These are phyloP conservation scores for Nymphalis c-album DNA, from an alignment of 2,888 invertebrate species.

Conservation along the genomic window DNA sequence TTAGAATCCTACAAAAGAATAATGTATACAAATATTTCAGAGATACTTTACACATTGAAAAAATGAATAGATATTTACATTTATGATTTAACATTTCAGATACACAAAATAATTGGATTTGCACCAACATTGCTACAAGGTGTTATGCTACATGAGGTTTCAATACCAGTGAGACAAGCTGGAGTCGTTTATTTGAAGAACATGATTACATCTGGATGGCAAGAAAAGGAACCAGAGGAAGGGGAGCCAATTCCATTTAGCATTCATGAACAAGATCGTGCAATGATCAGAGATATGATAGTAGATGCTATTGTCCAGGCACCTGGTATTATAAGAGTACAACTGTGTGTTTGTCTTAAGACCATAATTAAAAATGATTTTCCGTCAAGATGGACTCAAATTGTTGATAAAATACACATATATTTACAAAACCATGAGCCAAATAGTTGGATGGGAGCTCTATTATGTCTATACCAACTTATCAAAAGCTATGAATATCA, in stretches of 20 bases:
- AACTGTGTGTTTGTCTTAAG: conserved; percentile 95
- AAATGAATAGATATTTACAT: background rate
- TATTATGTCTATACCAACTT: conserved; percentile 94
- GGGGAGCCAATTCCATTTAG: conserved; percentile 89
- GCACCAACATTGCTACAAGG: conserved; percentile 96
- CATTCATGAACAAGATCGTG: conserved; percentile 97
- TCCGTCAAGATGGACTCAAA: conserved; percentile 96
- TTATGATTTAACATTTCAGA: conserved; percentile 53
- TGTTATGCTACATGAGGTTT: conserved; percentile 93
- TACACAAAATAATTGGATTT: conserved; percentile 93
- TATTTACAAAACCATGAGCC: conserved; percentile 95
- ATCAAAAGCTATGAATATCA: conserved; percentile 97
- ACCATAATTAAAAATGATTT: conserved; percentile 97
- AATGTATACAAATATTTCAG: conserved; percentile 1
- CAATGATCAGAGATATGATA: conserved; percentile 94
- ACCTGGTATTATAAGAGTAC: conserved; percentile 94
- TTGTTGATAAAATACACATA: conserved; percentile 96
- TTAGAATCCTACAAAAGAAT: too few species aligned
- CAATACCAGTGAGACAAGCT: conserved; percentile 96
- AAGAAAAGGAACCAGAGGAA: conserved; percentile 88
- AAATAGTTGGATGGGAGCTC: conserved; percentile 93
- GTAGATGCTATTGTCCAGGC: conserved; percentile 98
- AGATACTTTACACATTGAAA: background rate
- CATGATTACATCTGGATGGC: conserved; percentile 93
- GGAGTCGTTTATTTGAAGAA: conserved; percentile 99